Percentiles rank a stretch among this genome's conserved stretches.
These are phyloP conservation scores for Cavia porcellus DNA, from an alignment of 2,113 vertebrate species.

Conservation along the genomic window DNA sequence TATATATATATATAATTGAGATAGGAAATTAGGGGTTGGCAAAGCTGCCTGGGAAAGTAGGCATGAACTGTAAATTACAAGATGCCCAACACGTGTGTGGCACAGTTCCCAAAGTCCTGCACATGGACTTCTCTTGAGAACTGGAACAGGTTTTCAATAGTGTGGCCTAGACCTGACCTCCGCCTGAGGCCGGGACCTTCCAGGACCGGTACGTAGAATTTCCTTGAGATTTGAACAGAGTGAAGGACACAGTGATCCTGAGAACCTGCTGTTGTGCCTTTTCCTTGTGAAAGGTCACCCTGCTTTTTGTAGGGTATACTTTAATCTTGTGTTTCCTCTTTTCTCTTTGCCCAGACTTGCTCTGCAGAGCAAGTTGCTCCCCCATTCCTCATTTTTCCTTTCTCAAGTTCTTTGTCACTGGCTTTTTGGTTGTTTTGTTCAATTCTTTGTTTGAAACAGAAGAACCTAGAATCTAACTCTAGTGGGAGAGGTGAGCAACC, in stretches of 20 bases:
- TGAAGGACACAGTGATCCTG: neutral
- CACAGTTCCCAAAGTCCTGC: neutral
- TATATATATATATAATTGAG: neutral
- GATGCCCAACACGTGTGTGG: neutral
- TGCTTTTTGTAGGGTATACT: neutral
- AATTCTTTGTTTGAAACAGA: neutral
- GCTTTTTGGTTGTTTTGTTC: neutral
- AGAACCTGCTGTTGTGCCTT: neutral
- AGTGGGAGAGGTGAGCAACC: too few relatives aligned
- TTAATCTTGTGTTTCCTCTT: neutral
- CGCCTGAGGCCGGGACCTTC: neutral
- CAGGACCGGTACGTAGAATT: neutral
- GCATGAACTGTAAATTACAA: neutral
- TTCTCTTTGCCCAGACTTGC: neutral
- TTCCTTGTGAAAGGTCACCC: neutral
- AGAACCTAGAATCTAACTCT: neutral
- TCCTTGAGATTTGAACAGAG: neutral
- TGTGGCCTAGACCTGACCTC: neutral
- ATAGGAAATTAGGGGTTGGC: neutral
- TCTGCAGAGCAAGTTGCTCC: neutral
- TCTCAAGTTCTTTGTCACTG: neutral
- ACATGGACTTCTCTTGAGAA: neutral
- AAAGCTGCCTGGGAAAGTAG: too few relatives aligned
- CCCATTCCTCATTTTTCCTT: neutral
- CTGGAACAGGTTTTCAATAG: neutral